Base-by-base conservation (phyloP, 2,113 vertebrate species). In the Saccopteryx bilineata region DNA sequence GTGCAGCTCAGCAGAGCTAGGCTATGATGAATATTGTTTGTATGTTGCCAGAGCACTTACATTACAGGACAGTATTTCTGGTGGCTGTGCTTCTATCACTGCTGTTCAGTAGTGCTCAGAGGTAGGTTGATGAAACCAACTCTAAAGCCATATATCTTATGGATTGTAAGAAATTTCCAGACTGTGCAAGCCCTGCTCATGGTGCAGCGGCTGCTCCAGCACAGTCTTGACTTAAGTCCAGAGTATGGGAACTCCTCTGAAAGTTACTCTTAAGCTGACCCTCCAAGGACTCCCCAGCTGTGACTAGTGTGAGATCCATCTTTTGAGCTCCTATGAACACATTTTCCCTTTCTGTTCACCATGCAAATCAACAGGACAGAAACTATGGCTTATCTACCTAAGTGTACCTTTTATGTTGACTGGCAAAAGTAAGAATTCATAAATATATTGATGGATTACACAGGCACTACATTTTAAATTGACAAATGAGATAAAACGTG, bases 91-190 rank as follows among this genome's bases (percentile, higher is more conserved):
- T 93, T 91, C 92, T 75, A 56, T 76, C 82, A 96, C 46, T 75
- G 72, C 68, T 79, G 48, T 91, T 92, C 92, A 76, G 14, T 63
- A 75, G 63, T 71, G 58, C 87, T 96, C 95, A 91, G 81, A 95
- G 92, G 81, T 96, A 89, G 85, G 80, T 17, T 93, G 84, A 97
- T 96, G 78, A 95, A 96, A 93, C 75, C 56, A 91, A 82, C 33
- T 95, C 61, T 66, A 52, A 94, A 95, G 33, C 5, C 48, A 79
- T 79, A 5, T 87, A 86, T 50, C 46, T 82, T 85, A 85, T 5
- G 19, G 66, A 28, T 89, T 78, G 81, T 33, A 95, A 97, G 90
- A 78, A 93, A 18, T 17, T 95, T 88, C 31, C 31, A 52, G 68
- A 81, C 81, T 78, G 31, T 4, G 39, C 33, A 81, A 79, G 1